A percentile compares a stretch with the other conserved stretches of the same genome.
Conservation (phyloP, 2,888 invertebrate genomes). For the Ceramica pisi region DNA sequence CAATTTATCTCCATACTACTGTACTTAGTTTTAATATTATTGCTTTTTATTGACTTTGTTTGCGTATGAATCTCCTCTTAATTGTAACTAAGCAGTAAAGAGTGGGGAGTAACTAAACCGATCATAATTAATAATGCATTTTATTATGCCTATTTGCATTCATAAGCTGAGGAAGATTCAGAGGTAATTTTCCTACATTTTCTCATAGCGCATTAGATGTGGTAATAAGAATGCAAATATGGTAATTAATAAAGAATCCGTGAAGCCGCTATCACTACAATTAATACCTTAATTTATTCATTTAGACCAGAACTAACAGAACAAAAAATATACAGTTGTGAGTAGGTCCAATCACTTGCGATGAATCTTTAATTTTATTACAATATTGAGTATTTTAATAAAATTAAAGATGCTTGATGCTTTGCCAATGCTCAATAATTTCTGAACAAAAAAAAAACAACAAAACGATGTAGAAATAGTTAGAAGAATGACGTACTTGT, state of each 20-base stretch:
- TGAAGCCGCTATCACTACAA: neutral
- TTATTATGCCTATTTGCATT: slow-evolving; percentile 10
- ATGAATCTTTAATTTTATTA: too few species aligned
- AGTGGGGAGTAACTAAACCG: neutral
- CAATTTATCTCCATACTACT: neutral
- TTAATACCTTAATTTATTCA: neutral
- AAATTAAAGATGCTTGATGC: too few species aligned
- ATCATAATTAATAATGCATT: slow-evolving; percentile 11
- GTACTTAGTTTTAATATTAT: slow-evolving; percentile 3
- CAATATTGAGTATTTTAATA: too few species aligned
- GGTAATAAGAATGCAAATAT: neutral
- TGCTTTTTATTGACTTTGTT: slow-evolving; percentile 1
- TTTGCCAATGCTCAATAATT: too few species aligned
- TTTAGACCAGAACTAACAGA: too few species aligned
- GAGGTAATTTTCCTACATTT: slow-evolving; percentile 33
- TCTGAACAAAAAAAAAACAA: too few species aligned
- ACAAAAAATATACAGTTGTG: too few species aligned
- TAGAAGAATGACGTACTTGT: too few species aligned
- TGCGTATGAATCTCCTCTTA: neutral
- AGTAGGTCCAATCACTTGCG: too few species aligned
- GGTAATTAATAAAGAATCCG: neutral
- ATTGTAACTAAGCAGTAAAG: neutral
- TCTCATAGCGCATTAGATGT: neutral
- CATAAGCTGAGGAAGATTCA: neutral
- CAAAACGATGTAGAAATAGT: too few species aligned